These are phyloP conservation scores for Parazoanthus atlanticus DNA, from an alignment of 92 coral and sea anemone species.

Conservation along the genomic window DNA sequence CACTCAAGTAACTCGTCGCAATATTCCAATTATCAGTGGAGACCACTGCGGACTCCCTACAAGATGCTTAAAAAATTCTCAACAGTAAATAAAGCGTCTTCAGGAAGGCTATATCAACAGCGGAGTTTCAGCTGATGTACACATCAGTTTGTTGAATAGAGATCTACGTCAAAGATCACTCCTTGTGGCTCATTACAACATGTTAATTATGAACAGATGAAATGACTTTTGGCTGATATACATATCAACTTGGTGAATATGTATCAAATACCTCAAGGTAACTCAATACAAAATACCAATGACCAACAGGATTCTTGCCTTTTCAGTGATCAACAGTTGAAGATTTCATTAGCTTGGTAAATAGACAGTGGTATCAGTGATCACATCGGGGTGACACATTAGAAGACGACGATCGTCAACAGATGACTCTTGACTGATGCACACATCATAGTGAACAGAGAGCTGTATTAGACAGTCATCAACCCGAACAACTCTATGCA, in stretches of 20 bases:
- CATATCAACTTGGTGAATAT: constrained; percentile 71
- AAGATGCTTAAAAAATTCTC: too few species aligned
- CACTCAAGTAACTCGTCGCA: too few species aligned
- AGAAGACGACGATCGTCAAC: neutral
- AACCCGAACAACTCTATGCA: too few species aligned
- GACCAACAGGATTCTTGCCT: neutral
- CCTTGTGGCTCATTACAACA: too few species aligned
- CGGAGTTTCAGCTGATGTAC: too few species aligned
- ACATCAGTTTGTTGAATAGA: too few species aligned
- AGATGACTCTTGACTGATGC: neutral
- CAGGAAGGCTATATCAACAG: too few species aligned
- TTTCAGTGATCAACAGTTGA: neutral
- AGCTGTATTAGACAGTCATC: neutral
- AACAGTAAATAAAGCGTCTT: too few species aligned
- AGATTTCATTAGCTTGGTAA: constrained; percentile 71
- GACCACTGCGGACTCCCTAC: too few species aligned
- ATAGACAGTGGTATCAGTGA: constrained; percentile 39
- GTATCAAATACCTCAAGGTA: neutral
- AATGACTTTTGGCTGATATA: too few species aligned
- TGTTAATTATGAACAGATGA: neutral
- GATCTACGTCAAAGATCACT: too few species aligned
- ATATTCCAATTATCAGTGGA: too few species aligned
- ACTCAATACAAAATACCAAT: neutral
- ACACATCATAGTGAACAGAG: constrained; percentile 38
- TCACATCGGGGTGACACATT: neutral